phyloP scores from a whole-genome alignment of 2,797 vertebrate genomes.

The Hozukius guyotensis region DNA sequence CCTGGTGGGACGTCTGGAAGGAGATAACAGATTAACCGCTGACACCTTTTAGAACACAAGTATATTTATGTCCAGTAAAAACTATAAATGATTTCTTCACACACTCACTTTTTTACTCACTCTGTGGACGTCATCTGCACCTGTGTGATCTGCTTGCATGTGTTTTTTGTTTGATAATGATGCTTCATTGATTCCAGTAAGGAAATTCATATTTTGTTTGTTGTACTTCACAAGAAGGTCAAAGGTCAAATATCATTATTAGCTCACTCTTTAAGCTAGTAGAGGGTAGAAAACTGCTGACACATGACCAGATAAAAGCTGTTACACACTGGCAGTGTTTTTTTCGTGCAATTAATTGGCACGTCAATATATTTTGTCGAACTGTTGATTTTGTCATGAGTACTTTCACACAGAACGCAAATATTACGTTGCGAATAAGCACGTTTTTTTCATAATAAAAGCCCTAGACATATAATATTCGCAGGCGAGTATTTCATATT shows the following conservation, averaged over 20 bases:
- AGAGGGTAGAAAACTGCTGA: not conserved
- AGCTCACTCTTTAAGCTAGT: not conserved
- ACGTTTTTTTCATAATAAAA: too few species aligned
- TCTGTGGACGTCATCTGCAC: not conserved
- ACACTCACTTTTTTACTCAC: not conserved
- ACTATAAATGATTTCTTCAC: not conserved
- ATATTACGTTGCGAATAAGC: too few species aligned
- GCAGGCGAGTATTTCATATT: too few species aligned
- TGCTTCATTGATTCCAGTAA: not conserved
- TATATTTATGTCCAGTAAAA: not conserved
- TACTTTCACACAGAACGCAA: too few species aligned
- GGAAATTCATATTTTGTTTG: not conserved
- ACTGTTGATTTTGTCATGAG: too few species aligned
- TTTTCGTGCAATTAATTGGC: too few species aligned
- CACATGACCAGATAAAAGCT: not conserved
- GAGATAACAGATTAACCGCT: not conserved
- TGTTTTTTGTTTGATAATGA: not conserved
- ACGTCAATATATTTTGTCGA: too few species aligned
- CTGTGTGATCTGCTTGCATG: not conserved
- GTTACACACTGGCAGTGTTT: too few species aligned
- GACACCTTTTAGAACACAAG: not conserved
- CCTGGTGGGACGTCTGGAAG: conserved; percentile 90
- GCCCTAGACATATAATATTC: too few species aligned
- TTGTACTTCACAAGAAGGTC: not conserved
- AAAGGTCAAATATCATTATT: not conserved